Conservation (phyloP, 35 echinoderm and acorn worm species). For the Lytechinus pictus region DNA sequence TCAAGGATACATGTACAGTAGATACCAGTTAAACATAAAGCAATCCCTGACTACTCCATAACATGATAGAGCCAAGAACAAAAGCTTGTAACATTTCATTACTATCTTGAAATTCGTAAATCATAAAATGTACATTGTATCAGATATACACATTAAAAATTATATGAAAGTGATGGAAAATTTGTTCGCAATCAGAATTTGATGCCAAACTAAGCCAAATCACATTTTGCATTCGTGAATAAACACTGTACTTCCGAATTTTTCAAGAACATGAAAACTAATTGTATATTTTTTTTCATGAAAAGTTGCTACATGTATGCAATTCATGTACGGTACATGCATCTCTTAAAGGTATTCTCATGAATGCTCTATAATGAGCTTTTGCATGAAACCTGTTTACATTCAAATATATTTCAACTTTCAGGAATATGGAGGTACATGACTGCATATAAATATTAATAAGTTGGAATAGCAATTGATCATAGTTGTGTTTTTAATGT, state of each 20-base stretch:
- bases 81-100: not conserved
- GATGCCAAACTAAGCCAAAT: not conserved
- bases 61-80: not conserved
- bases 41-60: too few relatives aligned
- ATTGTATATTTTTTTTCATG: not conserved
- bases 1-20: not conserved
- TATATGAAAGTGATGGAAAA: not conserved
- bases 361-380: not conserved
- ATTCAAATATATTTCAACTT: too few relatives aligned
- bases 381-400: too few relatives aligned
- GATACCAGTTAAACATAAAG: too few relatives aligned
- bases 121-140: not conserved
- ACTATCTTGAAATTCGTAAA: not conserved
- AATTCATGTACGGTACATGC: too few relatives aligned
- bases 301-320: not conserved
- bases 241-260: too few relatives aligned
- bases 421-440: too few relatives aligned
- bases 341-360: not conserved
- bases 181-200: not conserved
- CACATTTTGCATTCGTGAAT: too few relatives aligned
- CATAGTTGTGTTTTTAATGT: too few relatives aligned
- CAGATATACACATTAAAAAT: not conserved
- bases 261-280: too few relatives aligned
- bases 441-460: too few relatives aligned
- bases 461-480: too few relatives aligned